Percentiles rank a stretch among this genome's conserved stretches.
Evolutionary conservation across 2,113 vertebrate species (phyloP).

Genomic region (Noturus placidus): DNA sequence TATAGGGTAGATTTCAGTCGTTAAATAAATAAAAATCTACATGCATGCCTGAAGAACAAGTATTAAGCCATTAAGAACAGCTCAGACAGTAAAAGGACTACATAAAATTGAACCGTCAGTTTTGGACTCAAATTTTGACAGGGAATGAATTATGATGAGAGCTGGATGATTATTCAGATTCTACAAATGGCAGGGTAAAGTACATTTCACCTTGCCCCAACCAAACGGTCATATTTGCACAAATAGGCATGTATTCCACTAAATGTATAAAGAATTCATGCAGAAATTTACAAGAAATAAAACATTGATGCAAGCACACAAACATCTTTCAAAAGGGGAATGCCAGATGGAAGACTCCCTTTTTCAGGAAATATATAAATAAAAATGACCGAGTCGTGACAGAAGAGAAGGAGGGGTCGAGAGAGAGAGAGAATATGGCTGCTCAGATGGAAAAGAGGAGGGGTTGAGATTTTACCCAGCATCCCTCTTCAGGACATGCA

Average conservation of each 20-base stretch:
- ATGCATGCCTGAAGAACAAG: background rate
- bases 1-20: background rate
- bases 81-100: background rate
- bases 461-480: constrained; percentile 60
- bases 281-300: background rate
- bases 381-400: constrained; percentile 57
- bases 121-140: background rate
- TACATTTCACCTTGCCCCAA: background rate
- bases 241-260: background rate
- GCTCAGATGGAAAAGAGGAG: constrained; percentile 37
- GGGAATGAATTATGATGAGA: background rate
- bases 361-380: constrained; percentile 52
- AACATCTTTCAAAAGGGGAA: constrained; percentile 3
- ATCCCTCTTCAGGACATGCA: constrained; percentile 66
- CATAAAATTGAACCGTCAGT: background rate
- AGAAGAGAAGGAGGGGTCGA: constrained; percentile 46
- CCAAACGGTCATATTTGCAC: background rate
- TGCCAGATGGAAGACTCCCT: constrained; percentile 49
- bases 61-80: background rate
- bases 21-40: background rate
- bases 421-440: constrained; percentile 1
- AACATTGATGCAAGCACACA: constrained; percentile 28
- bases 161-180: background rate
- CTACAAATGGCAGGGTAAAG: background rate
- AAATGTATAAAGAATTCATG: background rate